Evolutionary conservation across 2,888 invertebrate species (phyloP), one percentile per base, ranked within the genome.

Genomic region (Agonopterix arenella): DNA sequence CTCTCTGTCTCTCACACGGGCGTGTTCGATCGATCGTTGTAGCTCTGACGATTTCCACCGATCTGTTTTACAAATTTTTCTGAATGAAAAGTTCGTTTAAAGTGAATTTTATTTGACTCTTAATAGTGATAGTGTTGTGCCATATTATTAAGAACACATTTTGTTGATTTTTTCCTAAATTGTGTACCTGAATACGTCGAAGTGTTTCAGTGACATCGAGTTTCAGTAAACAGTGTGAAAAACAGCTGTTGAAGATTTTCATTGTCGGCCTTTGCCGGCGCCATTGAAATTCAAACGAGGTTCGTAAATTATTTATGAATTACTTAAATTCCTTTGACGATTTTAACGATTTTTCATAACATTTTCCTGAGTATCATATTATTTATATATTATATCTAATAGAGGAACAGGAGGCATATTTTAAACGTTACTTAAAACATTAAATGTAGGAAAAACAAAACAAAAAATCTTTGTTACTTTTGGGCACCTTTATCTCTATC

Each of bases 51-150:
- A 71, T 69, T 60, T 72, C 68, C 71, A 66, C 66, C 72, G 67
- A 76, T 68, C 71, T 66, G 73, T 76, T 83, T 75, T 64, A 68
- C 74, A 65, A 59, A 69, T 79, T 85, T 85, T 85, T 84, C 84
- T 84, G 67, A 81, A 84, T 84, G 85, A 86, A 85, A 85, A 86
- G 82, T 76, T 56, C 56, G 68, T 18, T 13, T 11, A 44, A 49
- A 52, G 49, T 49, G 48, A 38, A 11, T n/a, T n/a, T 16, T 11
- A 16, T 11, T 8, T 4, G 11, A 43, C 8, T 43, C 8, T 11
- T 11, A 11, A 42, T 11, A 43, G 43, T 43, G 11, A 4, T 45
- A 46, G 50, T 47, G 49, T 44, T 50, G 49, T 50, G 50, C 48
- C 50, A 50, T 52, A 42, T 44, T 10, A 11, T 4, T 13, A n/a